A percentile compares a stretch with the other conserved stretches of the same genome.
phyloP scores from a whole-genome alignment of 2,797 vertebrate genomes.

The Gallinago stenura region DNA sequence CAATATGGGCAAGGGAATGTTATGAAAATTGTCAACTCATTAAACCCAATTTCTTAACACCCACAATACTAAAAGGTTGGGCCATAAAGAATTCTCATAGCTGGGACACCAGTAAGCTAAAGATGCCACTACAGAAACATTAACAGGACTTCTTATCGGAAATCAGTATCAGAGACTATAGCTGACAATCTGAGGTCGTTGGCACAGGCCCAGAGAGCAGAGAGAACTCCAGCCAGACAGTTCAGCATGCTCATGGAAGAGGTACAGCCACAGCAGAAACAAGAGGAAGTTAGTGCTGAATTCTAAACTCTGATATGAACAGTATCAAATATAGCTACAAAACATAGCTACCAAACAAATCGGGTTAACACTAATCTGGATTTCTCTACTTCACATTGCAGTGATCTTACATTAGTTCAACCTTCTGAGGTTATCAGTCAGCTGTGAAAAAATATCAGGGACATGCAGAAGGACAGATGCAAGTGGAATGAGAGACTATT shows the following conservation, averaged over 20 bases:
- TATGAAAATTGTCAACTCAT: background rate
- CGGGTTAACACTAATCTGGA: background rate
- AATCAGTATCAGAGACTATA: background rate
- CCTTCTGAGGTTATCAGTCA: background rate
- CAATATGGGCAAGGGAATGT: rapidly evolving
- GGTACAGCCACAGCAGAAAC: background rate
- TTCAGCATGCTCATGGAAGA: background rate
- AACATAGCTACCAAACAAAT: background rate
- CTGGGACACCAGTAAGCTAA: background rate
- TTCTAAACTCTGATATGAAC: background rate
- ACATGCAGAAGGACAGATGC: background rate
- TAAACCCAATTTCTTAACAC: background rate
- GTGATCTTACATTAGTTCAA: background rate
- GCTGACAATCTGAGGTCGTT: background rate
- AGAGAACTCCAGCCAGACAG: background rate
- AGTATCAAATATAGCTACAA: background rate
- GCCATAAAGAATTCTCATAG: background rate
- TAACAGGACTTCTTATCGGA: background rate
- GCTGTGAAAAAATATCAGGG: background rate
- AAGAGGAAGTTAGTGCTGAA: background rate
- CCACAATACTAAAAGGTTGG: background rate
- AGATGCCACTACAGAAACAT: background rate
- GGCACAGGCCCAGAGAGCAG: background rate
- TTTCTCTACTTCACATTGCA: background rate
- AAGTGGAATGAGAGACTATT: background rate